Base-by-base conservation (phyloP, 2,888 invertebrate species). In the Clostera curtula region DNA sequence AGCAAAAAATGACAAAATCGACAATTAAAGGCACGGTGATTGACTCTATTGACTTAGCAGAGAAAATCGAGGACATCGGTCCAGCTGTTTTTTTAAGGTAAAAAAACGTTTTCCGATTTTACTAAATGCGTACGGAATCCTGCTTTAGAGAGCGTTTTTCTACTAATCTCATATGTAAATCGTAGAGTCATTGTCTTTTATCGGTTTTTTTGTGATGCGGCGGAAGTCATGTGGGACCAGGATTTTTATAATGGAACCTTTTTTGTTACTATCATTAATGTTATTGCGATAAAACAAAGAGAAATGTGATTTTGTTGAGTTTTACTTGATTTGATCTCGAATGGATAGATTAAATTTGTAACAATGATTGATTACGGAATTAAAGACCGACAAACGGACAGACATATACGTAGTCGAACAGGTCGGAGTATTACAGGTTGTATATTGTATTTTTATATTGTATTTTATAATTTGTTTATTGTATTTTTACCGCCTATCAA, bases 101-200 rank as follows among this genome's bases (percentile, higher is more conserved):
- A n/a, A n/a, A n/a, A n/a, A n/a, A n/a, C n/a, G n/a, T n/a, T n/a
- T n/a, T n/a, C n/a, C n/a, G n/a, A n/a, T n/a, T n/a, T n/a, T n/a
- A n/a, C n/a, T n/a, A n/a, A n/a, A n/a, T n/a, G n/a, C n/a, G n/a
- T 16, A 30, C 19, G 30, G 43, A 37, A 33, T 47, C 29, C 47
- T 25, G 49, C 56, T 57, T 39, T 36, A 43, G 48, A 55, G 53
- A 49, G 39, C 34, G 39, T 55, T 65, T 70, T 70, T 70, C 58
- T 37, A 28, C 43, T 53, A 73, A 76, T 74, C 71, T 69, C 65
- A 51, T 74, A 76, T 77, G 76, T 76, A 76, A 79, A 79, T 76
- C 71, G 63, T 37, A 64, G 27, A 74, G 75, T 79, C 79, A 79
- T 74, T 77, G 72, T 72, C 71, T 74, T 71, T 67, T 58, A 55